A percentile compares a stretch with the other conserved stretches of the same genome.
Evolutionary conservation across 2,797 vertebrate genomes (phyloP).

Genomic region (Ambastaia sidthimunki): DNA sequence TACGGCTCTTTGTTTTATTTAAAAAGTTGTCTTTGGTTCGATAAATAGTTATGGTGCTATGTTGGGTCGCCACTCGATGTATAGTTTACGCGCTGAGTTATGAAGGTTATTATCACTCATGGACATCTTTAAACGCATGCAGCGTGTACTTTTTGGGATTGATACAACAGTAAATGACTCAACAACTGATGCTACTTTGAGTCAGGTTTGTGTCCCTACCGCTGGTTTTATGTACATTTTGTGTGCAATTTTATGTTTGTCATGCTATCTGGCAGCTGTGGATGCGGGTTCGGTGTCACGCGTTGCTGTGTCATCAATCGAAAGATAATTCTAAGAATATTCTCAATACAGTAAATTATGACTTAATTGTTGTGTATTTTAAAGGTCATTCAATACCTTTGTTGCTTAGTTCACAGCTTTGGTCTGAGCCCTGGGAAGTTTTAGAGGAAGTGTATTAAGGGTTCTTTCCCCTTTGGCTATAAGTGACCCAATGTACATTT

Average conservation of each 20-base stretch:
- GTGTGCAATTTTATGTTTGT: background rate
- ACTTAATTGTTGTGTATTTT: background rate
- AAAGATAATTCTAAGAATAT: background rate
- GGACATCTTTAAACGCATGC: too few relatives aligned
- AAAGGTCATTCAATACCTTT: background rate
- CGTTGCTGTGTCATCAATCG: background rate
- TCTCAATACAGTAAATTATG: background rate
- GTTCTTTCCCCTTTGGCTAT: slow-evolving; percentile 21
- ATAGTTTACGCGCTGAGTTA: background rate
- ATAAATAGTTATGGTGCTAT: too few relatives aligned
- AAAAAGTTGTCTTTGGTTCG: too few relatives aligned
- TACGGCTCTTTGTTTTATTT: too few relatives aligned
- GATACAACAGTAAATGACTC: slow-evolving; percentile 2
- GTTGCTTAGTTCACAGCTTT: slow-evolving; percentile 6
- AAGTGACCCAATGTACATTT: slow-evolving; percentile 19
- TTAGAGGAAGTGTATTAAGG: slow-evolving; percentile 26
- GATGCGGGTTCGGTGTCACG: background rate
- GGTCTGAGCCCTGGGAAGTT: slow-evolving; percentile 4
- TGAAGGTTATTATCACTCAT: background rate
- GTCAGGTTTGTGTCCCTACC: too few relatives aligned
- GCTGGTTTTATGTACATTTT: background rate
- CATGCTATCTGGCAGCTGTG: background rate
- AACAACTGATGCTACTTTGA: background rate
- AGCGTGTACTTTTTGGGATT: background rate
- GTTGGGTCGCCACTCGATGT: background rate